Conservation (phyloP, 2,888 invertebrate genomes). For the Ptychoptera albimana region DNA sequence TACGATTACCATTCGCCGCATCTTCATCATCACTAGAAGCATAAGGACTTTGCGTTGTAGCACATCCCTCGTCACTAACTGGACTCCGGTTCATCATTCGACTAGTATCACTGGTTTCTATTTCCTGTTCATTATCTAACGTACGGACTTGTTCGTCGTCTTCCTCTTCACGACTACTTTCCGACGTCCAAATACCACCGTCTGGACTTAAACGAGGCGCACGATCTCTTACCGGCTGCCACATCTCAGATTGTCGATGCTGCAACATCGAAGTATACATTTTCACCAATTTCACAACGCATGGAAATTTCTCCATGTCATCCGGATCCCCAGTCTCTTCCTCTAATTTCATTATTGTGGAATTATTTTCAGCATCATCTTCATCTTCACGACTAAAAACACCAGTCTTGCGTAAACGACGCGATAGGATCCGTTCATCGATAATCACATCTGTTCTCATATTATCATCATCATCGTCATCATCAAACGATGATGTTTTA, state of each 20-base stretch:
- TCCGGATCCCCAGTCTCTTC: neutral
- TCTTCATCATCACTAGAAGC: constrained; percentile 20
- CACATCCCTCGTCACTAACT: constrained; percentile 27
- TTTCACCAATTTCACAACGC: constrained; percentile 14
- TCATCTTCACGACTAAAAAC: constrained; percentile 6
- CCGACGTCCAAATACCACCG: neutral
- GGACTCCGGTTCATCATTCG: constrained; percentile 16
- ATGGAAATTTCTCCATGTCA: constrained; percentile 11
- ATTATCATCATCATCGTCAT: too few relatives aligned
- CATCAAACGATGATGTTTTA: too few relatives aligned
- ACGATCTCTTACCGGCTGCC: neutral
- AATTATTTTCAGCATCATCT: neutral
- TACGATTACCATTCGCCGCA: constrained; percentile 6
- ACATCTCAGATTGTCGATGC: constrained; percentile 10
- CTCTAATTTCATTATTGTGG: neutral
- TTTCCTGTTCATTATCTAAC: neutral
- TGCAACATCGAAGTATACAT: constrained; percentile 15
- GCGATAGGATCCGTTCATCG: neutral
- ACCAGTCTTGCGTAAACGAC: constrained; percentile 6
- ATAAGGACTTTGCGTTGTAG: constrained; percentile 23
- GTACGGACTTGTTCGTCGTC: constrained; percentile 6
- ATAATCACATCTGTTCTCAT: too few relatives aligned
- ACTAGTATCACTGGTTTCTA: neutral
- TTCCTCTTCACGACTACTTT: constrained; percentile 4
- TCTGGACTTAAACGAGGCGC: neutral